Conservation (phyloP, 2,888 invertebrate species). For the Dryadula phaetusa region DNA sequence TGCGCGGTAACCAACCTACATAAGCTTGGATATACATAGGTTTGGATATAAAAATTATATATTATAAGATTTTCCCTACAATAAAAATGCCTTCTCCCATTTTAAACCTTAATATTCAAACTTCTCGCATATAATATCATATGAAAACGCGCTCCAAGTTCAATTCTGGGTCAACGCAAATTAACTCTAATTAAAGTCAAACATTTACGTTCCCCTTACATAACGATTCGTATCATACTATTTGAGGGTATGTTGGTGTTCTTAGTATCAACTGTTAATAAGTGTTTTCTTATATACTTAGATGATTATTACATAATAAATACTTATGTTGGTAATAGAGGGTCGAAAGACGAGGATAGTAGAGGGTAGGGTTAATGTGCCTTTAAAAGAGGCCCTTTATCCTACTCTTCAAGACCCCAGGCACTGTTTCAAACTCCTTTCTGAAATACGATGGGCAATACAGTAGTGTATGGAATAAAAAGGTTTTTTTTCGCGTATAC, state of each 20-base stretch:
- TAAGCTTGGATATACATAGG: too few relatives aligned
- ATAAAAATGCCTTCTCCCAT: background rate
- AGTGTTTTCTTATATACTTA: background rate
- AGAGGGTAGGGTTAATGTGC: too few relatives aligned
- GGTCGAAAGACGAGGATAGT: too few relatives aligned
- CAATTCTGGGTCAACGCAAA: constrained; percentile 20
- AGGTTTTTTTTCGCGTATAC: too few relatives aligned
- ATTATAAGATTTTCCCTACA: background rate
- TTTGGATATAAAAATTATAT: too few relatives aligned
- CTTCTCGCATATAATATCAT: constrained; percentile 6
- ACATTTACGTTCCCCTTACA: constrained; percentile 19
- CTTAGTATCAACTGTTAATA: background rate
- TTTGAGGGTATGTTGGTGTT: background rate
- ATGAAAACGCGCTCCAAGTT: constrained; percentile 12
- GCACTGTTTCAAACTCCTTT: too few relatives aligned
- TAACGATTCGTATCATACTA: constrained; percentile 11
- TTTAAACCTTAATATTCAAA: background rate
- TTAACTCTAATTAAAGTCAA: constrained; percentile 27
- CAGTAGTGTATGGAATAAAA: too few relatives aligned
- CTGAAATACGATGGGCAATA: too few relatives aligned
- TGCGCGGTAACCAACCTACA: too few relatives aligned
- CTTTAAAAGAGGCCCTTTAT: too few relatives aligned
- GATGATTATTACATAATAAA: background rate
- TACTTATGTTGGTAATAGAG: too few relatives aligned
- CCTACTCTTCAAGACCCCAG: too few relatives aligned